A percentile compares a stretch with the other conserved stretches of the same genome.
Evolutionary conservation across 1,140 invertebrate genomes (phyloP).

Genomic region (Bilobella aurantiaca): DNA sequence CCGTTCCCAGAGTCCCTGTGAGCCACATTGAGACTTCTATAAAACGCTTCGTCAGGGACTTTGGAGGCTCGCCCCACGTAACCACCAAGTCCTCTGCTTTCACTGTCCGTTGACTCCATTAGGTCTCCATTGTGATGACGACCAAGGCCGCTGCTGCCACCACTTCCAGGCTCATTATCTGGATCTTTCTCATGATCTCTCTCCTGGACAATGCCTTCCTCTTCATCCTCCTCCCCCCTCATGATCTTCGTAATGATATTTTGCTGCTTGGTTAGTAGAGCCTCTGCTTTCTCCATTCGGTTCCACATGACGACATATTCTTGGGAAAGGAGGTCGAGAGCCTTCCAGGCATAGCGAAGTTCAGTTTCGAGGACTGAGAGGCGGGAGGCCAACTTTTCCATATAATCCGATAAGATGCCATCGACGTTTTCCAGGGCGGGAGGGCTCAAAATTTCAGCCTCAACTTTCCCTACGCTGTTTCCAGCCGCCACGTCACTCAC

Average conservation of each 20-base stretch:
- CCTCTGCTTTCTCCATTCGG: constrained; percentile 78
- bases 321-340: constrained; percentile 75
- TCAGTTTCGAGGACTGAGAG: constrained; percentile 79
- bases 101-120: neutral
- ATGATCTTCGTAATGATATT: constrained; percentile 79
- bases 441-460: too few species aligned
- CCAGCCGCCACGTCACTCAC: too few species aligned
- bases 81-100: neutral
- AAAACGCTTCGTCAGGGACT: constrained; percentile 72
- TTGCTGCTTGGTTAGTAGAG: constrained; percentile 76
- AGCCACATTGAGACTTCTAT: constrained; percentile 73
- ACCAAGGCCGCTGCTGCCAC: constrained; percentile 31
- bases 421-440: constrained; percentile 29
- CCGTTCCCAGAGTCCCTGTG: constrained; percentile 60
- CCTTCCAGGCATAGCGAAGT: constrained; percentile 77
- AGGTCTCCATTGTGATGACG: neutral
- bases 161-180: constrained; percentile 8
- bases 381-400: constrained; percentile 74
- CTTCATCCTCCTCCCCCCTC: constrained; percentile 43
- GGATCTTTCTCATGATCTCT: constrained; percentile 17
- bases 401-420: constrained; percentile 63
- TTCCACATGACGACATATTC: constrained; percentile 93
- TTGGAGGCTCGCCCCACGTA: constrained; percentile 33
- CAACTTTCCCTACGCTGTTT: too few species aligned
- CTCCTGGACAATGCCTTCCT: constrained; percentile 34